Conservation (phyloP, 92 coral and sea anemone genomes). For the Diadumene lineata region DNA sequence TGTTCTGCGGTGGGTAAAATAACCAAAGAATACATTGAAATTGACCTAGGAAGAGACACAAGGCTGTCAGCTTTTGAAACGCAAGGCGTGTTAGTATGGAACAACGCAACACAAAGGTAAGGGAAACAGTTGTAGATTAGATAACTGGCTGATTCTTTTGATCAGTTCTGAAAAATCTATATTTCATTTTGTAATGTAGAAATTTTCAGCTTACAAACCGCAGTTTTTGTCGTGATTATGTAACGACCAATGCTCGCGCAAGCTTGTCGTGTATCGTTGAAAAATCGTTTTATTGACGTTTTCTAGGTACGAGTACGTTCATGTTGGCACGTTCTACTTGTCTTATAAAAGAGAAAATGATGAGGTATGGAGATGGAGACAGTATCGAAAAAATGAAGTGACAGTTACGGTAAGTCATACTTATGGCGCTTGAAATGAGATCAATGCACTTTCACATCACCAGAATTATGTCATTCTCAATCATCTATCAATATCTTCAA, state of each 20-base stretch:
- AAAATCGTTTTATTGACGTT: neutral
- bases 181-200: too few relatives aligned
- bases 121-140: too few relatives aligned
- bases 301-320: constrained; percentile 42
- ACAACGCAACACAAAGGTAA: constrained; percentile 46
- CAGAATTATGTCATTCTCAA: too few relatives aligned
- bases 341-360: constrained; percentile 71
- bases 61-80: constrained; percentile 71
- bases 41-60: constrained; percentile 73
- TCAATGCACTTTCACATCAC: too few relatives aligned
- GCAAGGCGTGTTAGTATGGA: constrained; percentile 69
- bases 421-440: too few relatives aligned
- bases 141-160: too few relatives aligned
- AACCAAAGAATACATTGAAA: constrained; percentile 65
- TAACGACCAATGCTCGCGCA: too few relatives aligned
- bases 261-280: too few relatives aligned
- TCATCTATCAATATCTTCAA: too few relatives aligned
- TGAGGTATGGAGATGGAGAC: constrained; percentile 79
- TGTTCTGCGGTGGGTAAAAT: constrained; percentile 57
- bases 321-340: constrained; percentile 69
- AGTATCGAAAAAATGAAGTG: constrained; percentile 71
- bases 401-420: constrained; percentile 66
- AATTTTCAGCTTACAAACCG: too few relatives aligned
- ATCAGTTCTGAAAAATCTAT: too few relatives aligned
- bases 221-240: too few relatives aligned